phyloP scores from a whole-genome alignment of 2,797 vertebrate genomes.

The Pangasius mekongensis region DNA sequence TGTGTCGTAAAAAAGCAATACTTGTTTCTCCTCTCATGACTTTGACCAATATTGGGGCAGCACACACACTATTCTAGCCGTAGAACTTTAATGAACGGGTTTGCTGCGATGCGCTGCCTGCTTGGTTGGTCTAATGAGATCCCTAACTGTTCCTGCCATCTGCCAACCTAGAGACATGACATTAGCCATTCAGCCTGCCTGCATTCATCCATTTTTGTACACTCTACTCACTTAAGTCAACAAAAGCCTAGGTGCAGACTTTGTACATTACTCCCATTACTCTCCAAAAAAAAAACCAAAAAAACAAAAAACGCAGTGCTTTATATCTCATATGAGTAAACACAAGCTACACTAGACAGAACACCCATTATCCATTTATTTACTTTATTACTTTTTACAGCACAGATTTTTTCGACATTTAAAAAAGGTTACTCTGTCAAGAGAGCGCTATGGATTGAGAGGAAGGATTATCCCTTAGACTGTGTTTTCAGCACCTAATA shows the following conservation, averaged over 20 bases:
- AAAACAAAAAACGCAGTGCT: slow-evolving; percentile 45
- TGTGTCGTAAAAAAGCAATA: slow-evolving; percentile 46
- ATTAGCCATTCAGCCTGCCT: slow-evolving; percentile 78
- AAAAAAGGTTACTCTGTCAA: slow-evolving; percentile 30
- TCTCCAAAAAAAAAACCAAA: slow-evolving; percentile 10
- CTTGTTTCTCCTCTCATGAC: slow-evolving; percentile 74
- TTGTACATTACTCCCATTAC: slow-evolving; percentile 43
- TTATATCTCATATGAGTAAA: slow-evolving; percentile 34
- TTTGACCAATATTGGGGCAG: slow-evolving; percentile 75
- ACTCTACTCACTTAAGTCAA: slow-evolving; percentile 64
- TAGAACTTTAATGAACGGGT: slow-evolving; percentile 83
- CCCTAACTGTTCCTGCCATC: slow-evolving; percentile 84
- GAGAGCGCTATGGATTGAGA: neutral
- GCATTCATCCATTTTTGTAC: slow-evolving; percentile 67
- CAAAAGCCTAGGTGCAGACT: slow-evolving; percentile 45
- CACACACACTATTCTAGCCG: slow-evolving; percentile 66
- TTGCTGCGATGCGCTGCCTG: slow-evolving; percentile 74
- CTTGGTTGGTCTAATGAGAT: slow-evolving; percentile 85
- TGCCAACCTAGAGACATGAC: slow-evolving; percentile 81
- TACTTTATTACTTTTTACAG: slow-evolving; percentile 26
- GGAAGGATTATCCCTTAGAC: slow-evolving; percentile 8
- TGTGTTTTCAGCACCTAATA: slow-evolving; percentile 12
- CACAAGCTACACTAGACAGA: slow-evolving; percentile 18
- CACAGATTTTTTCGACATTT: slow-evolving; percentile 24
- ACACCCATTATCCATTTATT: slow-evolving; percentile 35